phyloP scores from a whole-genome alignment of 2,888 invertebrate species.

The Nephrotoma appendiculata region DNA sequence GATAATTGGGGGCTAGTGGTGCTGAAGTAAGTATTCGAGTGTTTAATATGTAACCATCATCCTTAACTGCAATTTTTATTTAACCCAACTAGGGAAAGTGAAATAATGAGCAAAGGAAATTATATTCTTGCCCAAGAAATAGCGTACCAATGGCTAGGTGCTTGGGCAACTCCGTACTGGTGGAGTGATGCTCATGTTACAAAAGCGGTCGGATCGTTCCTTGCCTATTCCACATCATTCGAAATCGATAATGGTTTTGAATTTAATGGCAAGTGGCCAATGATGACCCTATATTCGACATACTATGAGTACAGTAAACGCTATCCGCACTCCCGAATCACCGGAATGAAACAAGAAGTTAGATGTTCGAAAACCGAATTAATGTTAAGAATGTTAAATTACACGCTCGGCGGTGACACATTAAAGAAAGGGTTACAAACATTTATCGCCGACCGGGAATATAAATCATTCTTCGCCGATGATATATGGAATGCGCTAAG shows the following conservation, averaged over 20 bases:
- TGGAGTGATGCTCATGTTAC: conserved; percentile 65
- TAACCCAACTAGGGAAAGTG: conserved; percentile 46
- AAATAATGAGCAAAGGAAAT: conserved; percentile 47
- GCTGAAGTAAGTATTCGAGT: conserved; percentile 45
- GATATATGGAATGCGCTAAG: conserved; percentile 67
- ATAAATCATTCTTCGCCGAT: conserved; percentile 59
- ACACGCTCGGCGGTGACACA: conserved; percentile 60
- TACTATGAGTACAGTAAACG: conserved; percentile 70
- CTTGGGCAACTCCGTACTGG: conserved; percentile 58
- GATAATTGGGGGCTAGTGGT: conserved; percentile 69
- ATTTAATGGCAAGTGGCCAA: conserved; percentile 63
- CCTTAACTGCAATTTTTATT: conserved; percentile 3
- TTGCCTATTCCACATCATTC: conserved; percentile 56
- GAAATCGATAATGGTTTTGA: conserved; percentile 55
- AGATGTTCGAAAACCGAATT: conserved; percentile 60
- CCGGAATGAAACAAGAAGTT: conserved; percentile 56
- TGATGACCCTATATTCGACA: conserved; percentile 60
- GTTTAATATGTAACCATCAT: neutral
- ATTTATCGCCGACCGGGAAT: conserved; percentile 53
- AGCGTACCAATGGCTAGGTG: conserved; percentile 68
- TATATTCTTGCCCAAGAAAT: conserved; percentile 57
- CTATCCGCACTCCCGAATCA: conserved; percentile 62
- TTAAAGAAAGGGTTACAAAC: conserved; percentile 58
- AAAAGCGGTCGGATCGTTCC: conserved; percentile 59
- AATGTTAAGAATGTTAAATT: conserved; percentile 80